phyloP scores from a whole-genome alignment of 1,140 invertebrate species.

The Phocides pigmalion region DNA sequence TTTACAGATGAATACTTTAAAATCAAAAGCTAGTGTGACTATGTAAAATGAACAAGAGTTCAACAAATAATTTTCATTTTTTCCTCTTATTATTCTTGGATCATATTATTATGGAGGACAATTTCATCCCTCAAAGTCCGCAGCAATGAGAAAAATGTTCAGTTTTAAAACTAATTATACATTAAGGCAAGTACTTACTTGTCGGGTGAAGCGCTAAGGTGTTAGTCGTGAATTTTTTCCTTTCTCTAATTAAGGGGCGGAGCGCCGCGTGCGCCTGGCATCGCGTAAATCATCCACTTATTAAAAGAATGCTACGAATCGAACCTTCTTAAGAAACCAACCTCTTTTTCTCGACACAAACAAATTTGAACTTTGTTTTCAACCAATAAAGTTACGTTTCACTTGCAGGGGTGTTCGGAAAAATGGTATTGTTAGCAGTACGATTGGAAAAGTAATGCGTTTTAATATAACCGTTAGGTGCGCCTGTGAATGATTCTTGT shows the following conservation, averaged over 20 bases:
- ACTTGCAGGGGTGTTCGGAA: not conserved
- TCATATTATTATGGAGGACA: no score
- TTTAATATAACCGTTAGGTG: slow-evolving; percentile 52
- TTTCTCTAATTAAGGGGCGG: slow-evolving; percentile 58
- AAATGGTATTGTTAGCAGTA: slow-evolving; percentile 48
- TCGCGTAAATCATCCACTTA: slow-evolving; percentile 72
- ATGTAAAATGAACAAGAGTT: no score
- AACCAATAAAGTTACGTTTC: slow-evolving; percentile 29
- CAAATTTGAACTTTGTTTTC: slow-evolving; percentile 33
- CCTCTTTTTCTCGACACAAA: slow-evolving; percentile 16
- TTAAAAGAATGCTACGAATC: slow-evolving; percentile 70
- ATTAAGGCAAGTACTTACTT: slow-evolving; percentile 2
- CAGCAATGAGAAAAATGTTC: not conserved
- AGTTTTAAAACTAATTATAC: slow-evolving; percentile 21
- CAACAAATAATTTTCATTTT: no score
- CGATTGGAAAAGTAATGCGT: slow-evolving; percentile 61
- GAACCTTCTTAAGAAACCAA: slow-evolving; percentile 57
- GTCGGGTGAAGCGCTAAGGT: slow-evolving; percentile 28
- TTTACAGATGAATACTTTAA: no score
- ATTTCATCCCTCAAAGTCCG: not conserved
- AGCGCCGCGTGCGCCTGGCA: slow-evolving; percentile 59
- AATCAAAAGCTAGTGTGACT: no score
- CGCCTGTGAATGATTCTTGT: slow-evolving; percentile 59
- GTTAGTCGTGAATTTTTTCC: slow-evolving; percentile 54
- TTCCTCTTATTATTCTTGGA: no score